phyloP scores from a whole-genome alignment of 2,797 vertebrate genomes.

The Dermochelys coriacea region DNA sequence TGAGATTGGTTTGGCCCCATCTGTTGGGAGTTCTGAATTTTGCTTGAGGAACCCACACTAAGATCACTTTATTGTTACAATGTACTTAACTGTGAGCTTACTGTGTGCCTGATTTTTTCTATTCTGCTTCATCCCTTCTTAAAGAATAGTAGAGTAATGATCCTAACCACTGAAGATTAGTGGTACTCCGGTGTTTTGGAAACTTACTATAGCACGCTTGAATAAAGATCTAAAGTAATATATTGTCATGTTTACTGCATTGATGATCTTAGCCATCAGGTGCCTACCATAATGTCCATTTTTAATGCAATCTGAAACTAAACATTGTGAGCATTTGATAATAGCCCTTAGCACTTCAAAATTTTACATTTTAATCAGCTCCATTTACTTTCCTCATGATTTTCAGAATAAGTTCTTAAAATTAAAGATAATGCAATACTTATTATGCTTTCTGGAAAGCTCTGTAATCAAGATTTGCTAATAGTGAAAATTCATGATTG shows the following conservation, averaged over 20 bases:
- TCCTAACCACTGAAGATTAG: background rate
- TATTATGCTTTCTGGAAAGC: slow-evolving; percentile 51
- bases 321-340: slow-evolving; percentile 11
- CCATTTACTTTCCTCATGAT: background rate
- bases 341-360: background rate
- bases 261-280: background rate
- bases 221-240: background rate
- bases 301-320: background rate
- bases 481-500: slow-evolving; percentile 43
- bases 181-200: background rate
- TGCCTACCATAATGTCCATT: accelerated
- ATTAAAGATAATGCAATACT: slow-evolving; percentile 39
- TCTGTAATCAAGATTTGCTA: slow-evolving; percentile 43
- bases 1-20: background rate
- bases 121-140: background rate
- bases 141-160: background rate
- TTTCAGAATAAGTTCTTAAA: slow-evolving; percentile 35
- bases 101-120: background rate
- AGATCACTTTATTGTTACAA: accelerated
- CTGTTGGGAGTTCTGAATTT: accelerated
- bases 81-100: accelerated
- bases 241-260: background rate
- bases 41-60: background rate
- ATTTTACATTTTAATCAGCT: slow-evolving; percentile 8
- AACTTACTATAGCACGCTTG: background rate